Evolutionary conservation across 2,113 vertebrate genomes (phyloP).

Genomic region (Melierax canorus): DNA sequence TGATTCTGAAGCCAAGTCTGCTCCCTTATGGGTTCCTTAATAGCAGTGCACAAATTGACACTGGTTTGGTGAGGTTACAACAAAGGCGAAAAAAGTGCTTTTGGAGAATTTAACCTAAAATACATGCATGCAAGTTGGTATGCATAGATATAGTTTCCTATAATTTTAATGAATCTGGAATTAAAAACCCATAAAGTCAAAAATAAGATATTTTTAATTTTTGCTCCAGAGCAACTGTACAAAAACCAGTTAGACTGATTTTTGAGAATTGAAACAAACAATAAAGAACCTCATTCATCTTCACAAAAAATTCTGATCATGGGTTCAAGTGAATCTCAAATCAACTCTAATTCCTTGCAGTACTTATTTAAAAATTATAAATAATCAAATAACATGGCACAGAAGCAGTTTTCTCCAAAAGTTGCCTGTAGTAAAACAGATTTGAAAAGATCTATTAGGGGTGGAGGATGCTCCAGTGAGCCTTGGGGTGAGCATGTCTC

Average conservation of each 20-base stretch:
- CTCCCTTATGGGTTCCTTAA: not conserved
- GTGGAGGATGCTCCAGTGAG: no score
- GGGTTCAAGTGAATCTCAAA: not conserved
- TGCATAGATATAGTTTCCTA: not conserved
- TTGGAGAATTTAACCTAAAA: not conserved
- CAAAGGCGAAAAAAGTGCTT: not conserved
- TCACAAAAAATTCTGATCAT: not conserved
- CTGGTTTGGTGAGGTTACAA: not conserved
- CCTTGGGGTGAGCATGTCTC: no score
- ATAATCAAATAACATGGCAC: not conserved
- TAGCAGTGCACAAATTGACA: not conserved
- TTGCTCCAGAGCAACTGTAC: not conserved
- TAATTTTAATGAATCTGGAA: not conserved
- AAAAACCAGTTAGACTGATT: not conserved
- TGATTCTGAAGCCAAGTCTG: not conserved
- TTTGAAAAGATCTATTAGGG: not conserved
- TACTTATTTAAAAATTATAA: not conserved
- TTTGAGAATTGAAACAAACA: not conserved
- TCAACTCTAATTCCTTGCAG: not conserved
- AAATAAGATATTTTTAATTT: not conserved
- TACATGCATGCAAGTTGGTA: not conserved
- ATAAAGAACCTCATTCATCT: not conserved
- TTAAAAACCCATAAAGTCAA: not conserved
- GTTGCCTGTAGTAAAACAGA: not conserved
- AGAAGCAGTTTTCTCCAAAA: not conserved